phyloP scores from a whole-genome alignment of 2,888 invertebrate species.

The Synanthedon formicaeformis region DNA sequence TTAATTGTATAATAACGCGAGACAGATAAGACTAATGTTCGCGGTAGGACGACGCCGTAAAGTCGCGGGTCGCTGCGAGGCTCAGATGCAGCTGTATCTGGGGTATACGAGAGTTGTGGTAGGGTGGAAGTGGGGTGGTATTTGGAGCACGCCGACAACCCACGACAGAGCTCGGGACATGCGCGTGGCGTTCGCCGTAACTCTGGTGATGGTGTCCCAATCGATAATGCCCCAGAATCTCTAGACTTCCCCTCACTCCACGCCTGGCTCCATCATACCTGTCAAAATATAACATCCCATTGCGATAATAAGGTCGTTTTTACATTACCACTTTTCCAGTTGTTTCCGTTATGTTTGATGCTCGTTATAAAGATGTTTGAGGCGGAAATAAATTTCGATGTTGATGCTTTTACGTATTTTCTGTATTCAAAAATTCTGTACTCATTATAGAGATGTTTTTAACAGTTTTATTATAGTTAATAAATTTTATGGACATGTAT shows the following conservation, averaged over 20 bases:
- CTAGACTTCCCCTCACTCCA: conserved; percentile 35
- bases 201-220: conserved; percentile 53
- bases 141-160: conserved; percentile 7
- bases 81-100: not conserved
- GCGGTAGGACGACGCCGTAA: too few species aligned
- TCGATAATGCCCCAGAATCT: conserved; percentile 63
- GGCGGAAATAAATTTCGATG: conserved; percentile 35
- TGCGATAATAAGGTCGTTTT: conserved; percentile 60
- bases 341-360: conserved; percentile 49
- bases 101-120: conserved; percentile 4
- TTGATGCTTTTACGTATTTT: conserved; percentile 23
- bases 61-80: not conserved
- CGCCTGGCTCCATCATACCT: conserved; percentile 36
- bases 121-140: conserved; percentile 6
- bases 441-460: too few species aligned
- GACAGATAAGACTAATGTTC: too few species aligned
- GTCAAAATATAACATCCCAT: conserved; percentile 60
- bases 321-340: conserved; percentile 40
- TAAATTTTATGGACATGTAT: too few species aligned
- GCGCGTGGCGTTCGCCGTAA: conserved; percentile 40
- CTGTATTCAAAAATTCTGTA: not conserved
- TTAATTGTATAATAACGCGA: too few species aligned
- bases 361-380: conserved; percentile 50
- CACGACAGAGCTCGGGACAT: conserved; percentile 23
- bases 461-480: too few species aligned